A percentile compares a stretch with the other conserved stretches of the same genome.
Conservation (phyloP, 2,888 invertebrate species). For the Caradrina clavipalpis region DNA sequence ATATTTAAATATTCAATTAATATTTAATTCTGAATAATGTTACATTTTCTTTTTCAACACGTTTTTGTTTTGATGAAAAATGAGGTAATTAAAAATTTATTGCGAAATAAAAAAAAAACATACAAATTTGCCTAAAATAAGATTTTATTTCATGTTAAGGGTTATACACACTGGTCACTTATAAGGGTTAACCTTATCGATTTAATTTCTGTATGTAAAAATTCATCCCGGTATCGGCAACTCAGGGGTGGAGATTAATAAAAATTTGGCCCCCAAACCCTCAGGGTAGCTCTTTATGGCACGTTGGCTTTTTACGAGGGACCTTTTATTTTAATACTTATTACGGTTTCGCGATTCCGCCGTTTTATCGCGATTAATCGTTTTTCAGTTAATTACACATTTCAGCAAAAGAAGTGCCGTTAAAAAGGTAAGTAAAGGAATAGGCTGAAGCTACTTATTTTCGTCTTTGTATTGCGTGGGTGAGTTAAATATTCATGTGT, state of each 20-base stretch:
- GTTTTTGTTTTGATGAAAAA: slow-evolving; percentile 14
- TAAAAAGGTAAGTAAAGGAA: slow-evolving; percentile 63
- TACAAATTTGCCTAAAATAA: background rate
- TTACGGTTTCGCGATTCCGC: slow-evolving; percentile 84
- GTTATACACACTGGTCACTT: slow-evolving; percentile 17
- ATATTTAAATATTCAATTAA: slow-evolving; percentile 59
- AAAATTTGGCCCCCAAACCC: slow-evolving; percentile 84
- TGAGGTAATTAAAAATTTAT: slow-evolving; percentile 16
- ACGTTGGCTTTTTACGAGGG: slow-evolving; percentile 86
- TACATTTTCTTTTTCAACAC: slow-evolving; percentile 14
- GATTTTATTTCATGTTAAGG: slow-evolving; percentile 20
- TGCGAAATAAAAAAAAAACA: slow-evolving; percentile 13
- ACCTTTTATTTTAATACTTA: slow-evolving; percentile 87
- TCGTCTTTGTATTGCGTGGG: slow-evolving; percentile 24
- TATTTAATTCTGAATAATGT: slow-evolving; percentile 48
- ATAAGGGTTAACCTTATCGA: slow-evolving; percentile 69
- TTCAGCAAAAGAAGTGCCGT: slow-evolving; percentile 69
- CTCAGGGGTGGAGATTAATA: slow-evolving; percentile 85
- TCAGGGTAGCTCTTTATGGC: slow-evolving; percentile 85
- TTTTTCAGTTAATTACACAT: slow-evolving; percentile 83
- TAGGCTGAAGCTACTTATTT: slow-evolving; percentile 15
- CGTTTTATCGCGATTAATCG: slow-evolving; percentile 84
- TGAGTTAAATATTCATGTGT: background rate
- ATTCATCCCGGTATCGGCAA: slow-evolving; percentile 75
- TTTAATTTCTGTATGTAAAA: slow-evolving; percentile 83